phyloP scores from a whole-genome alignment of 2,888 invertebrate genomes.

The Cinara cedri region DNA sequence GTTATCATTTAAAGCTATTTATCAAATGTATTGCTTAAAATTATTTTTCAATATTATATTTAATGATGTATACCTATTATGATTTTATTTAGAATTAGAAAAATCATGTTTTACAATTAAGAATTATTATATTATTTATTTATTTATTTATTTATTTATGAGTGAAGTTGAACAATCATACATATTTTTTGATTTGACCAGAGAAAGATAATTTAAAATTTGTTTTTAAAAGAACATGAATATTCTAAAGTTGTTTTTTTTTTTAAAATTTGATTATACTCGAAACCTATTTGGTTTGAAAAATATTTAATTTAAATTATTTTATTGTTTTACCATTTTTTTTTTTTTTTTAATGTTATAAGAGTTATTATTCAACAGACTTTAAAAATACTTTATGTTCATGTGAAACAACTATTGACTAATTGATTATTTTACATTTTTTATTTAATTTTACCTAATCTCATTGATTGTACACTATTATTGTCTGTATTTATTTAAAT shows the following conservation, averaged over 20 bases:
- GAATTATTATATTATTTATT: slow-evolving; percentile 41
- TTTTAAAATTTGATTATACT: slow-evolving; percentile 24
- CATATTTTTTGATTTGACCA: slow-evolving; percentile 38
- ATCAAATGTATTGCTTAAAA: slow-evolving; percentile 26
- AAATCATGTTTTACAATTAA: slow-evolving; percentile 28
- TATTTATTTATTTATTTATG: slow-evolving; percentile 26
- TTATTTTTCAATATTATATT: slow-evolving; percentile 34
- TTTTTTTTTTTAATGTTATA: slow-evolving; percentile 33
- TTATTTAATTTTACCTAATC: slow-evolving; percentile 34
- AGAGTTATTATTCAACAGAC: slow-evolving; percentile 33
- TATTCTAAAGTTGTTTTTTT: background rate
- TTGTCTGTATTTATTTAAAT: slow-evolving; percentile 51
- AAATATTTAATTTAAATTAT: slow-evolving; percentile 35
- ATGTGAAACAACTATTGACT: slow-evolving; percentile 1
- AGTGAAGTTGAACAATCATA: slow-evolving; percentile 51
- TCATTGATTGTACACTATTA: slow-evolving; percentile 15
- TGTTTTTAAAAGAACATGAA: background rate
- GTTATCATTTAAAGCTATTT: slow-evolving; percentile 23
- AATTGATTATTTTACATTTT: slow-evolving; percentile 26
- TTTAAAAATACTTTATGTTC: slow-evolving; percentile 29
- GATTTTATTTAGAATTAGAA: slow-evolving; percentile 23
- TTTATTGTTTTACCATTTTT: slow-evolving; percentile 30
- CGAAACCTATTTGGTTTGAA: background rate
- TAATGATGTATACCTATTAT: slow-evolving; percentile 34
- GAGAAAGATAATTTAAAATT: background rate